Evolutionary conservation across 2,113 vertebrate genomes (phyloP).

Genomic region (Ceyx melanurus): DNA sequence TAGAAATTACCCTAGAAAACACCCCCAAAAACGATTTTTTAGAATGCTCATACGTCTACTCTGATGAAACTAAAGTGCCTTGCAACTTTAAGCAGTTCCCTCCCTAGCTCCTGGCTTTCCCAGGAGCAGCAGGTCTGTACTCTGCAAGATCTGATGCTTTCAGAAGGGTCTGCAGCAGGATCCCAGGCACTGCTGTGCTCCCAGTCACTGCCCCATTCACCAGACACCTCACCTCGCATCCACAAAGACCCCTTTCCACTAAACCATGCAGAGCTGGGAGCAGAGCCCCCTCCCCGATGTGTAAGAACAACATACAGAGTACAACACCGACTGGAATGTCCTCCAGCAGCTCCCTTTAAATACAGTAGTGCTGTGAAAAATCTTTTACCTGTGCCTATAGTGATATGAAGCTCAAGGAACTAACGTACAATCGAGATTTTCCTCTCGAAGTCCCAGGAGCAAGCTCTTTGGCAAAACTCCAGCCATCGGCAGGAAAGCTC

Average conservation of each 20-base stretch:
- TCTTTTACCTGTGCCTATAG: neutral
- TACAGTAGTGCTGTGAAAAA: neutral
- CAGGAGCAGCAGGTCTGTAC: neutral
- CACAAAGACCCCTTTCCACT: neutral
- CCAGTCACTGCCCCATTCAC: neutral
- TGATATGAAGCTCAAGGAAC: neutral
- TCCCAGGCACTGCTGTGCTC: neutral
- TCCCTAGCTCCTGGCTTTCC: neutral
- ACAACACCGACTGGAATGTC: neutral
- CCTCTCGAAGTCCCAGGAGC: neutral
- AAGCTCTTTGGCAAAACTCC: conserved; percentile 15
- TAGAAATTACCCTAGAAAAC: neutral
- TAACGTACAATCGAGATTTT: neutral
- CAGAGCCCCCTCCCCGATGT: neutral
- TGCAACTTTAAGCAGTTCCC: neutral
- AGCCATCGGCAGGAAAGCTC: neutral
- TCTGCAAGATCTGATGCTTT: neutral
- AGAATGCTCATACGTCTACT: neutral
- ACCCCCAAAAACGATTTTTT: neutral
- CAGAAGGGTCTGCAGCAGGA: neutral
- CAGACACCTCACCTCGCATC: neutral
- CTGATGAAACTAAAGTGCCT: neutral
- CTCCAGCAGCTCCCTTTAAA: neutral
- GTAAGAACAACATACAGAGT: neutral
- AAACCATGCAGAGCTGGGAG: neutral